A percentile compares a stretch with the other conserved stretches of the same genome.
Evolutionary conservation across 2,113 vertebrate genomes (phyloP).

Genomic region (Oryzias melastigma): DNA sequence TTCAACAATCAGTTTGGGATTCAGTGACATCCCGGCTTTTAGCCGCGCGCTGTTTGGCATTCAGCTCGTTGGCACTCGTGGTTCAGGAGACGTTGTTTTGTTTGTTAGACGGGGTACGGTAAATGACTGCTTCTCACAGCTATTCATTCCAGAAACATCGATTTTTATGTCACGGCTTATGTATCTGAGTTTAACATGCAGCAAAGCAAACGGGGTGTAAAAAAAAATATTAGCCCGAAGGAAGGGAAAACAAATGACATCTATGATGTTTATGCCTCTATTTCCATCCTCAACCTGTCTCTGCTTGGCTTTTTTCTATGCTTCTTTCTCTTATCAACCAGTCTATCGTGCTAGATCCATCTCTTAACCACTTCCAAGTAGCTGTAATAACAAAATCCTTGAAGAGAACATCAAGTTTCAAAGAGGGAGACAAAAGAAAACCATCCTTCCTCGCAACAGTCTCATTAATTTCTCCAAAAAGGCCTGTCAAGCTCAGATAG

Average conservation of each 20-base stretch:
- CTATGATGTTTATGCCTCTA: constrained; percentile 23
- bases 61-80: constrained; percentile 1
- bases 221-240: constrained; percentile 42
- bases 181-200: constrained; percentile 39
- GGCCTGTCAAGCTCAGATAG: constrained; percentile 59
- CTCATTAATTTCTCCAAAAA: constrained; percentile 67
- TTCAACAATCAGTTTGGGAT: constrained; percentile 17
- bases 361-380: constrained; percentile 38
- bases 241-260: constrained; percentile 39
- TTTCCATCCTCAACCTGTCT: constrained; percentile 9
- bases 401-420: constrained; percentile 16
- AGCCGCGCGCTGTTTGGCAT: constrained; percentile 10
- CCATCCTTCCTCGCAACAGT: constrained; percentile 34
- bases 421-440: constrained; percentile 5
- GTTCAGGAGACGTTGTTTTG: constrained; percentile 1
- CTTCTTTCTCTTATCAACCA: constrained; percentile 15
- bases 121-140: constrained; percentile 25
- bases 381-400: constrained; percentile 27
- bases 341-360: constrained; percentile 44
- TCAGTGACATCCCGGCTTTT: constrained; percentile 10
- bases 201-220: constrained; percentile 46
- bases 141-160: constrained; percentile 28
- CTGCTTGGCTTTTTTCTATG: background rate
- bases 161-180: constrained; percentile 38
- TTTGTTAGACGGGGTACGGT: constrained; percentile 1